phyloP scores from a whole-genome alignment of 2,113 vertebrate species.

The Athene cunicularia region DNA sequence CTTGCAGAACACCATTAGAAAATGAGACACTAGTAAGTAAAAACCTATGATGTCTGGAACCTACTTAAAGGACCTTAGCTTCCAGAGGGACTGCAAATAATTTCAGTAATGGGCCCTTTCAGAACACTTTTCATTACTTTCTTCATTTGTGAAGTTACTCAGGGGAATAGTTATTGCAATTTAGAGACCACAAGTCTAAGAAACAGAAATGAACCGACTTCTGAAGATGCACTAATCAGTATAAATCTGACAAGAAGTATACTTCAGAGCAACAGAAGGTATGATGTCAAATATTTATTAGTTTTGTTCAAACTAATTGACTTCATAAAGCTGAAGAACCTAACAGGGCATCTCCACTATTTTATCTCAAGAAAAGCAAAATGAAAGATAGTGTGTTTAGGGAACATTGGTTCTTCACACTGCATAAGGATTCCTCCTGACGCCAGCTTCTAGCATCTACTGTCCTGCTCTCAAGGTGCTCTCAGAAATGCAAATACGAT shows the following conservation, averaged over 20 bases:
- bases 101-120: slow-evolving; percentile 25
- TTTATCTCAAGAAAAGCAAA: not conserved
- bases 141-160: slow-evolving; percentile 23
- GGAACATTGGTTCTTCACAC: not conserved
- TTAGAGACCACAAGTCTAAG: not conserved
- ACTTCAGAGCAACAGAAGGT: not conserved
- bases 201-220: slow-evolving; percentile 41
- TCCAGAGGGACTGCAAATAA: slow-evolving; percentile 37
- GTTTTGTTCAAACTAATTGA: not conserved
- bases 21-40: not conserved
- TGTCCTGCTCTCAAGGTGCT: not conserved
- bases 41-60: not conserved
- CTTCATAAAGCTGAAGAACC: not conserved
- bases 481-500: not conserved
- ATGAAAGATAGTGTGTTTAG: not conserved
- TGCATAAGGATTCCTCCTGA: not conserved
- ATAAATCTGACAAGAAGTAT: not conserved
- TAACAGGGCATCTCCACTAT: not conserved
- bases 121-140: slow-evolving; percentile 47
- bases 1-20: not conserved
- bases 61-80: slow-evolving; percentile 12
- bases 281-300: not conserved
- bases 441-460: not conserved
- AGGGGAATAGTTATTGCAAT: not conserved
- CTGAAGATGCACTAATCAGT: slow-evolving; percentile 32